Conservation (phyloP, 2,113 vertebrate species). For the Arothron firmamentum region DNA sequence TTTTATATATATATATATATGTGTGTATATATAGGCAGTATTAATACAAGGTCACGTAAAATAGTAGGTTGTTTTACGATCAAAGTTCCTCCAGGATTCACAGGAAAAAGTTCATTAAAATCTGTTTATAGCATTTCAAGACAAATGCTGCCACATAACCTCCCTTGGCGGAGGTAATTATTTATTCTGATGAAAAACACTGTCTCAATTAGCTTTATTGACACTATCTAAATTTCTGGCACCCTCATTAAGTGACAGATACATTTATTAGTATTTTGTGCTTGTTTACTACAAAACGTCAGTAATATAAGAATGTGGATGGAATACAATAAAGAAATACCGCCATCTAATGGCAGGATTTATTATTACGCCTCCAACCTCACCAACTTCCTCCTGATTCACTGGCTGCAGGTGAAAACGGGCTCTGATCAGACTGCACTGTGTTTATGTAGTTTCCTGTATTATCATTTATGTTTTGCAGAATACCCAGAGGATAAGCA, state of each 20-base stretch:
- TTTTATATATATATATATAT: no score
- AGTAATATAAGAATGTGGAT: not conserved
- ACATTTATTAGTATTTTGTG: not conserved
- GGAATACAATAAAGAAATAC: conserved; percentile 28
- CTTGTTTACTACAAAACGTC: not conserved
- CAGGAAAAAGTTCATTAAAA: not conserved
- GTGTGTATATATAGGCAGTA: no score
- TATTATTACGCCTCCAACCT: not conserved
- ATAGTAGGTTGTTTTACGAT: no score
- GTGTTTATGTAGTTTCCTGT: conserved; percentile 10
- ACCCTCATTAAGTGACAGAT: no score
- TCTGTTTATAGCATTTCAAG: no score
- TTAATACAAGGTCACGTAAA: no score
- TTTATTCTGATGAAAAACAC: not conserved
- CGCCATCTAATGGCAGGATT: conserved; percentile 50
- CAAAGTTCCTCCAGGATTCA: no score
- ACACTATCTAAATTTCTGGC: no score
- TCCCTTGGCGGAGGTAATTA: not conserved
- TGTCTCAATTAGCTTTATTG: no score
- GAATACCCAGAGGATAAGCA: conserved; percentile 93
- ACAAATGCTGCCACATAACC: no score
- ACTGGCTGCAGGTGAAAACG: no score
- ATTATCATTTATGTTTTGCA: conserved; percentile 62
- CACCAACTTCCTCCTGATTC: no score
- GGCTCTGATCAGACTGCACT: not conserved